Conservation (phyloP, 1,140 invertebrate genomes). For the Bombus affinis region DNA sequence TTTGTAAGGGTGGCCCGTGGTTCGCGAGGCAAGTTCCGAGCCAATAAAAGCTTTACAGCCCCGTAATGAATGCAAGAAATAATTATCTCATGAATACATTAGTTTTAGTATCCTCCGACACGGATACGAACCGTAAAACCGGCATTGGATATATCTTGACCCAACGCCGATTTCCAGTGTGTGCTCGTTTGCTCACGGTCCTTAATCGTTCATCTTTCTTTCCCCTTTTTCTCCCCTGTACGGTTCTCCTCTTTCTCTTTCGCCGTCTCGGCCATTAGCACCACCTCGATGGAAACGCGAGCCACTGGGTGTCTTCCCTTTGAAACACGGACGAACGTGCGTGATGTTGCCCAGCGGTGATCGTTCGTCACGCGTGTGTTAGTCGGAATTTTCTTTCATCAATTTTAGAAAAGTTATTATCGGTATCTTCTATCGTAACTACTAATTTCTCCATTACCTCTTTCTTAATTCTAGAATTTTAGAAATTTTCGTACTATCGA, state of each 20-base stretch:
- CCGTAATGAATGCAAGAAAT: slow-evolving; percentile 80
- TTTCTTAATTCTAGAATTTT: neutral
- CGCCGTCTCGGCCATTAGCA: slow-evolving; percentile 22
- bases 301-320: neutral
- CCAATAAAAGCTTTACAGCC: slow-evolving; percentile 79
- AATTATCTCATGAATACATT: slow-evolving; percentile 82
- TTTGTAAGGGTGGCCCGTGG: slow-evolving; percentile 76
- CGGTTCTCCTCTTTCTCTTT: neutral
- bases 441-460: neutral
- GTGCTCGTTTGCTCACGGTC: slow-evolving; percentile 55
- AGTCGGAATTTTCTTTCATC: neutral
- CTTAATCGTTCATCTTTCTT: slow-evolving; percentile 50
- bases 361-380: neutral
- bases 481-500: neutral
- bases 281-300: slow-evolving; percentile 29
- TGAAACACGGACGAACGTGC: neutral
- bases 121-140: slow-evolving; percentile 72
- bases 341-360: neutral
- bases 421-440: neutral
- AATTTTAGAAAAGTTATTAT: neutral
- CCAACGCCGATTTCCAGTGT: slow-evolving; percentile 64
- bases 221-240: neutral
- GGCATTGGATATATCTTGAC: slow-evolving; percentile 69
- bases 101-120: slow-evolving; percentile 77
- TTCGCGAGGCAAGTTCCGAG: slow-evolving; percentile 37